Base-by-base conservation (phyloP, 2,888 invertebrate species). In the Sphaerophoria taeniata region DNA sequence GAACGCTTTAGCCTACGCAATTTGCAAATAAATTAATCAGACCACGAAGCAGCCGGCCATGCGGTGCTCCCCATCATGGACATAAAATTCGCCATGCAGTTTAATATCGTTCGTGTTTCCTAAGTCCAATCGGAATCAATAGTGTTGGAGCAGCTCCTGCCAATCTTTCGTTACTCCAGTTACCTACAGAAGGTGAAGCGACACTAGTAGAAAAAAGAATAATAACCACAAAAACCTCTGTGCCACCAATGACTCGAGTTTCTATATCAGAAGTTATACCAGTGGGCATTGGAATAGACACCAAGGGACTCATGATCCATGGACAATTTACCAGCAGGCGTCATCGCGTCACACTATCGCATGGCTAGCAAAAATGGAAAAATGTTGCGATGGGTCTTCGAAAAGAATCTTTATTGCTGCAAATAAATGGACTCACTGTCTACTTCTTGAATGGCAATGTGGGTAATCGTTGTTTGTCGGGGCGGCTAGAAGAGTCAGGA, bases 1-100 rank as follows among this genome's bases (percentile, higher is more conserved):
- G 56, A 79, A 75, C 76, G 81, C 60, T 72, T 80, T 80, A 77
- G 60, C 81, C 81, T 81, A 81, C 85, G 73, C 85, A 85, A 81
- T 85, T 85, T 85, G 77, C 60, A 77, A 81, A 85, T 85, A 85
- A 85, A 85, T 85, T 85, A 85, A 85, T 85, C 85, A 85, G 73
- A 73, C 81, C 85, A 73, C 60, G 73, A 65, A 53, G 81, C 81
- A 73, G 51, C 45, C 43, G 45, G 49, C 36, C 34, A 55, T 47
- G 45, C 12, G n/a, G 6, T n/a, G 33, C 7, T 47, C 47, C 14
- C 7, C 58, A 39, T 63, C 47, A 47, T 61, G 7, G 24, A 60
- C 39, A 58, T 16, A 14, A 24, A 36, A 16, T n/a, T 36, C 7
- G 36, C 33, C 63, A 47, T 63, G 47, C n/a, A 33, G 14, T 0